Percentiles rank a stretch among this genome's conserved stretches.
These are phyloP conservation scores for Aphyosemion australe DNA, from an alignment of 2,113 vertebrate genomes.

Conservation along the genomic window DNA sequence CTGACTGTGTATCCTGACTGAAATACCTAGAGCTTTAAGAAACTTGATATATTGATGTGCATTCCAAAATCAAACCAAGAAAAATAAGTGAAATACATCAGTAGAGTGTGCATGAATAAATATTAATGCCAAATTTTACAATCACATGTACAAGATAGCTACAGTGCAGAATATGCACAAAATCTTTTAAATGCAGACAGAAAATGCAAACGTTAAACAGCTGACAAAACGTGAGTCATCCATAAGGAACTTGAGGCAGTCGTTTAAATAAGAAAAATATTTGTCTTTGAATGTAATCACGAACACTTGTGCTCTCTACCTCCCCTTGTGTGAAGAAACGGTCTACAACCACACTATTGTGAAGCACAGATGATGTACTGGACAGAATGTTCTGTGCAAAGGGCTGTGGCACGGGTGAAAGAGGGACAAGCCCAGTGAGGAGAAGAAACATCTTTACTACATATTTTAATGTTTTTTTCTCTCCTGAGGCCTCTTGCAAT, in stretches of 20 bases:
- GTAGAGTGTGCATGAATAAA: background rate
- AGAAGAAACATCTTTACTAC: constrained; percentile 7
- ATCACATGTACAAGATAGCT: too few species aligned
- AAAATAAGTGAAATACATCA: background rate
- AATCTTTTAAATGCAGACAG: background rate
- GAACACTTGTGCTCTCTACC: constrained; percentile 5
- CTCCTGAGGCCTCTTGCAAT: background rate
- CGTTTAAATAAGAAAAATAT: constrained; percentile 11
- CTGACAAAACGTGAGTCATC: background rate
- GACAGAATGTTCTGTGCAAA: constrained; percentile 39
- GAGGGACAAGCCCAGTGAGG: background rate
- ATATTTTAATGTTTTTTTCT: background rate
- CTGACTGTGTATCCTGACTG: background rate
- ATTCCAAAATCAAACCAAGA: background rate
- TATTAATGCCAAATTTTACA: background rate
- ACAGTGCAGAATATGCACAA: too few species aligned
- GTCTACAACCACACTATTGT: constrained; percentile 31
- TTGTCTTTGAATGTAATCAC: constrained; percentile 2
- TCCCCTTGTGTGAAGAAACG: constrained; percentile 19
- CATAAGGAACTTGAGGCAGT: background rate
- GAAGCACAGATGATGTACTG: constrained; percentile 18
- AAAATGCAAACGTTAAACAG: background rate
- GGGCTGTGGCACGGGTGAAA: constrained; percentile 8
- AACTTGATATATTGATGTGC: background rate
- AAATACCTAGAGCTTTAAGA: background rate